phyloP scores from a whole-genome alignment of 2,797 vertebrate species.

The Gymnoscopelus braueri region DNA sequence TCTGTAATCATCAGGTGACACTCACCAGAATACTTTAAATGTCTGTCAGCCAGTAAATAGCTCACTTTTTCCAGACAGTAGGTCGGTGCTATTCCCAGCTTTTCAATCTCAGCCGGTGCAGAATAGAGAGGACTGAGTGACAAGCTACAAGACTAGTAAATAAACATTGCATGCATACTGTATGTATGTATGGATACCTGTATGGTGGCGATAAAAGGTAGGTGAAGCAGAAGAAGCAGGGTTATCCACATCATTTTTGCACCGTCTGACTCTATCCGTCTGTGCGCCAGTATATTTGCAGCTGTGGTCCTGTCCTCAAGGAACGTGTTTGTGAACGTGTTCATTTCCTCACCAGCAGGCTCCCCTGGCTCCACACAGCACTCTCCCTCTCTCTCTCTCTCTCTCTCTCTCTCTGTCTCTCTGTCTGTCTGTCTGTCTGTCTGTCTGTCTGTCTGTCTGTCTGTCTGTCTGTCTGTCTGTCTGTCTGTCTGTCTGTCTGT shows the following conservation, averaged over 20 bases:
- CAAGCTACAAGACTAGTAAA: neutral
- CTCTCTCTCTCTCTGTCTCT: neutral
- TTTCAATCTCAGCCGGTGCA: neutral
- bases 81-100: neutral
- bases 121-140: neutral
- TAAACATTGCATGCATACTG: constrained; percentile 16
- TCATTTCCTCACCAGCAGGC: constrained; percentile 40
- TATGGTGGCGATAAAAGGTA: constrained; percentile 51
- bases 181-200: constrained; percentile 63
- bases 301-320: constrained; percentile 35
- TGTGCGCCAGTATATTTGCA: neutral
- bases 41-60: too few species aligned
- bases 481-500: too few species aligned
- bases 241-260: constrained; percentile 71
- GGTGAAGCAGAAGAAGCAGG: constrained; percentile 66
- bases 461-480: constrained; percentile 24
- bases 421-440: neutral
- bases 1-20: too few species aligned
- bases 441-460: constrained; percentile 38
- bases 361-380: constrained; percentile 4
- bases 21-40: too few species aligned
- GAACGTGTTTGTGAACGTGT: constrained; percentile 32
- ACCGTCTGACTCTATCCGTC: constrained; percentile 7
- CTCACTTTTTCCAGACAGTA: neutral
- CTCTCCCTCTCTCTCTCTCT: constrained; percentile 35